These are phyloP conservation scores for Dione juno DNA, from an alignment of 2,888 invertebrate genomes.

Conservation along the genomic window DNA sequence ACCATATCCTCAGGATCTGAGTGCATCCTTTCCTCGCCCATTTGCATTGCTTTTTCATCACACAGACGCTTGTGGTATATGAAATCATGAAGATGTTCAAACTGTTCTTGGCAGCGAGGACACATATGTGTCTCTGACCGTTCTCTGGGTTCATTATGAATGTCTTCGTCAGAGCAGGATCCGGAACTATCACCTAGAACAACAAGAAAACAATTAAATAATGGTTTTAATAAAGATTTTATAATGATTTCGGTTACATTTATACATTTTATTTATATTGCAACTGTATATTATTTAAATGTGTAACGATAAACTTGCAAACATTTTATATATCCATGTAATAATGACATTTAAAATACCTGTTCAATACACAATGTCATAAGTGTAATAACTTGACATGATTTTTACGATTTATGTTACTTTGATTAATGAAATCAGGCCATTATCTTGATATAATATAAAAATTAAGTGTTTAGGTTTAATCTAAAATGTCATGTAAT, in stretches of 20 bases:
- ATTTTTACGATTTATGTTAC: slow-evolving; percentile 22
- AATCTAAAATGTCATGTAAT: slow-evolving; percentile 13
- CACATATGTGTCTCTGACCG: slow-evolving; percentile 84
- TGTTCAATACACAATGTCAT: slow-evolving; percentile 17
- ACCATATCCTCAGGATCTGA: slow-evolving; percentile 90
- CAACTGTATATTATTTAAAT: slow-evolving; percentile 13
- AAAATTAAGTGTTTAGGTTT: slow-evolving; percentile 7
- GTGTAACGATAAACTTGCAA: neutral
- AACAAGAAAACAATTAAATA: slow-evolving; percentile 52
- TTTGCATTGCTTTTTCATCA: slow-evolving; percentile 84
- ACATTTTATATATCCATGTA: slow-evolving; percentile 22
- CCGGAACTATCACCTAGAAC: slow-evolving; percentile 87
- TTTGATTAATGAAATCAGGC: slow-evolving; percentile 19
- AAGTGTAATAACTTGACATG: slow-evolving; percentile 14
- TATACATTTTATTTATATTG: neutral
- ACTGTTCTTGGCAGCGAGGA: slow-evolving; percentile 86
- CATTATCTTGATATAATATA: slow-evolving; percentile 18
- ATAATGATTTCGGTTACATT: neutral
- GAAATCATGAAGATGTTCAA: slow-evolving; percentile 85
- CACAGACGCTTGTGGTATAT: slow-evolving; percentile 85
- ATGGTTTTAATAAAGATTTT: neutral
- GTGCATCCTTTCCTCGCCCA: slow-evolving; percentile 86
- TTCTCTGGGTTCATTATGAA: slow-evolving; percentile 77
- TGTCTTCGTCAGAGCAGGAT: slow-evolving; percentile 86
- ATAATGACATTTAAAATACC: slow-evolving; percentile 12